These are phyloP conservation scores for Calliphora vicina DNA, from an alignment of 1,140 invertebrate genomes.

Conservation along the genomic window DNA sequence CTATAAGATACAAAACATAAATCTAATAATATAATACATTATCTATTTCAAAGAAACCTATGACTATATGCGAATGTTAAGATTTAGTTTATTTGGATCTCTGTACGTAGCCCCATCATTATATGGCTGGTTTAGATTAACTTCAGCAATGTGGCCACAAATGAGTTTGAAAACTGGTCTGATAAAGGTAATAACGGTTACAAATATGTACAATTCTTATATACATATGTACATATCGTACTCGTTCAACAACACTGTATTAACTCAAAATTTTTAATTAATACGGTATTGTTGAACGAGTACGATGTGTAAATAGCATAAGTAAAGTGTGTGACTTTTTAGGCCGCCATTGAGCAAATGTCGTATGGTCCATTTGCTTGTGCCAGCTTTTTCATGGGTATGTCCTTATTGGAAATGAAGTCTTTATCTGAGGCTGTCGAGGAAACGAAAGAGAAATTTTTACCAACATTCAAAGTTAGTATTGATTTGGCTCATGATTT, in stretches of 20 bases:
- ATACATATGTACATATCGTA: conserved; percentile 26
- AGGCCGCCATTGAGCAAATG: conserved; percentile 83
- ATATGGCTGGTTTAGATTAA: conserved; percentile 74
- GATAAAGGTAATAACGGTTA: conserved; percentile 68
- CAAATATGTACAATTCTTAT: neutral
- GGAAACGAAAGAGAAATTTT: conserved; percentile 79
- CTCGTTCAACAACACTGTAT: too few relatives aligned
- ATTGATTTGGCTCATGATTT: neutral
- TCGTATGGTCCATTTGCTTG: conserved; percentile 83
- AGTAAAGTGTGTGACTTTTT: conserved; percentile 50
- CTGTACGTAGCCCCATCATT: conserved; percentile 77
- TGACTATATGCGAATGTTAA: conserved; percentile 67
- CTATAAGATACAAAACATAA: neutral
- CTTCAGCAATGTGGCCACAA: conserved; percentile 71
- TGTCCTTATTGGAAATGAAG: conserved; percentile 80
- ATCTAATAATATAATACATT: neutral
- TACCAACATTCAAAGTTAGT: conserved; percentile 81
- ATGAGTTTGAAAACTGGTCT: conserved; percentile 71
- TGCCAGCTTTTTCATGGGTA: conserved; percentile 81
- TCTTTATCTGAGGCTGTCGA: conserved; percentile 70
- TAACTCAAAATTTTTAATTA: too few relatives aligned
- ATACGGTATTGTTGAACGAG: too few relatives aligned
- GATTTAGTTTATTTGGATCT: conserved; percentile 75
- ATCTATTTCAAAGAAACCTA: conserved; percentile 61
- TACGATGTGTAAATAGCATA: too few relatives aligned